Percentiles rank a stretch among this genome's conserved stretches.
phyloP scores from a whole-genome alignment of 2,113 vertebrate genomes.

The Promerops cafer region DNA sequence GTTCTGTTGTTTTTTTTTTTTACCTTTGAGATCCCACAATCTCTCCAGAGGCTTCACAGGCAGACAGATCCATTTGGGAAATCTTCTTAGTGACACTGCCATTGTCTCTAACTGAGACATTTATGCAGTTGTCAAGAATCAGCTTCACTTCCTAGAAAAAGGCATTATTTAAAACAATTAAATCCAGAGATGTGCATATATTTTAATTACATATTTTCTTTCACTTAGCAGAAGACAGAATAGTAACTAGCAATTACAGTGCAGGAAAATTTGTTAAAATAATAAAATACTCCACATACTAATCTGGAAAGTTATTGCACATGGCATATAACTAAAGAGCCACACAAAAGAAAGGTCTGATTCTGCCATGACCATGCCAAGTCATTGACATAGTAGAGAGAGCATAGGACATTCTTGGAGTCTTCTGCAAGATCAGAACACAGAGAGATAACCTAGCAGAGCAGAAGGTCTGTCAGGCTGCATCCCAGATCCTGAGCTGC shows the following conservation, averaged over 20 bases:
- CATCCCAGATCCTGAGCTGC: not conserved
- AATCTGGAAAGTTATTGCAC: not conserved
- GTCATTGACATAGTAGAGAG: not conserved
- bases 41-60: constrained; percentile 79
- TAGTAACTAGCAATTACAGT: not conserved
- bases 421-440: not conserved
- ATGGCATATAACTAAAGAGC: not conserved
- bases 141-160: constrained; percentile 78
- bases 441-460: not conserved
- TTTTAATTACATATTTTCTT: not conserved
- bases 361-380: not conserved
- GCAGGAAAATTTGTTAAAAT: not conserved
- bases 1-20: not conserved
- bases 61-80: constrained; percentile 66
- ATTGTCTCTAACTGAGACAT: constrained; percentile 56
- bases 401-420: not conserved
- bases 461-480: not conserved
- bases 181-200: accelerated
- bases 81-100: constrained; percentile 44
- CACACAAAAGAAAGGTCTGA: not conserved
- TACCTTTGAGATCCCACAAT: constrained; percentile 78
- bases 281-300: not conserved
- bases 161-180: not conserved
- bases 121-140: constrained; percentile 81
- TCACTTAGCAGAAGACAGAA: not conserved